Evolutionary conservation across 2,113 vertebrate genomes (phyloP).

Genomic region (Phrynosoma blainvillii): DNA sequence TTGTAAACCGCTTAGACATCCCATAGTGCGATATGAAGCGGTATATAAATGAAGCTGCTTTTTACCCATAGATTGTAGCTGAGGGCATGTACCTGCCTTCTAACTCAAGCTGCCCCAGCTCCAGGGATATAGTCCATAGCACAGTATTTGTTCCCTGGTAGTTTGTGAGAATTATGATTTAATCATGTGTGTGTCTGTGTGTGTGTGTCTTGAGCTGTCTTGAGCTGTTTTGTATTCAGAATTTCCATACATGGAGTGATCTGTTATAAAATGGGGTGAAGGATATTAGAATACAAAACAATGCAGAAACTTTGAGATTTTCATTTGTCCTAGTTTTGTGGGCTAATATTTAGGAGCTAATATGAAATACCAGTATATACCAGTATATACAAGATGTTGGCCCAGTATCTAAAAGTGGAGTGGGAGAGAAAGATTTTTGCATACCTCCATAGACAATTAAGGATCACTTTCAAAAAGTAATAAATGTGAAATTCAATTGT

Average conservation of each 20-base stretch:
- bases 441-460: conserved; percentile 1
- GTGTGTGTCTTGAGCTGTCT: background rate
- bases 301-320: background rate
- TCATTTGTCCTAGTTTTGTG: background rate
- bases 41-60: too few species aligned
- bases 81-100: background rate
- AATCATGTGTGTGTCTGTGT: too few species aligned
- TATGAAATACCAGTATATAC: background rate
- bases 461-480: conserved; percentile 26
- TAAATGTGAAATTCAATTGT: conserved; percentile 25
- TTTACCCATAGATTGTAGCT: background rate
- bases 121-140: background rate
- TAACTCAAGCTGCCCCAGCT: background rate
- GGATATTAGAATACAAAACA: background rate
- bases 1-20: too few species aligned
- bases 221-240: background rate
- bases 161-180: background rate
- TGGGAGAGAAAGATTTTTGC: background rate
- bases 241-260: background rate
- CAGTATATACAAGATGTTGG: background rate
- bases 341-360: background rate
- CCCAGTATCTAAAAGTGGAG: background rate
- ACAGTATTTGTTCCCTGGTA: background rate
- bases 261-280: background rate
- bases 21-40: too few species aligned